Evolutionary conservation across 2,113 vertebrate species (phyloP).

Genomic region (Zeus faber): DNA sequence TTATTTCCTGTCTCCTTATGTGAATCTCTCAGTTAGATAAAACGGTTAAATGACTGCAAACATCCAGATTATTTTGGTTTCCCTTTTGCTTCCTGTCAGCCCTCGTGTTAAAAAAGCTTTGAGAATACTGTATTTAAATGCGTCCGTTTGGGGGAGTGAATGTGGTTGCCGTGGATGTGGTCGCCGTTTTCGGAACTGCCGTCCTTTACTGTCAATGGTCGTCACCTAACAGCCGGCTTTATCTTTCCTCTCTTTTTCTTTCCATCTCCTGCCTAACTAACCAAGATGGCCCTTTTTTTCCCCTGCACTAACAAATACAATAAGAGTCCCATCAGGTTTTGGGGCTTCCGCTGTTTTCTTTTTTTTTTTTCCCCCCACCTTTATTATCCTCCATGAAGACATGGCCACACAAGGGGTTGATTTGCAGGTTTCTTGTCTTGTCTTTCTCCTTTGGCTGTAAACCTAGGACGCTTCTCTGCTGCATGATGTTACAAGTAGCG

Average conservation of each 20-base stretch:
- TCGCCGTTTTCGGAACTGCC: slow-evolving; percentile 20
- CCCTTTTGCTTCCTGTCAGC: not conserved
- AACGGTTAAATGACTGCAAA: too few species aligned
- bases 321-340: slow-evolving; percentile 37
- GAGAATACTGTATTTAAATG: slow-evolving; percentile 15
- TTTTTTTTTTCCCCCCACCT: slow-evolving; percentile 10
- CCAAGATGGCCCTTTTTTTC: slow-evolving; percentile 21
- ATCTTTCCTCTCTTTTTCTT: slow-evolving; percentile 19
- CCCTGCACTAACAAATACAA: slow-evolving; percentile 41
- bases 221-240: slow-evolving; percentile 15
- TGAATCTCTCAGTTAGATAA: too few species aligned
- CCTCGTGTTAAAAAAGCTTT: slow-evolving; percentile 9
- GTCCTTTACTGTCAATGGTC: slow-evolving; percentile 21
- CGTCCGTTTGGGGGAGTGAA: not conserved
- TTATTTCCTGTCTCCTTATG: too few species aligned
- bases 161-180: slow-evolving; percentile 12
- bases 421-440: slow-evolving; percentile 44
- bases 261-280: slow-evolving; percentile 48
- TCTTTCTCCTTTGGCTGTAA: slow-evolving; percentile 37
- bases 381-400: slow-evolving; percentile 16
- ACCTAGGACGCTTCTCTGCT: not conserved
- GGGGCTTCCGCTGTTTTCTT: slow-evolving; percentile 23
- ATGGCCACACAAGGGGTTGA: slow-evolving; percentile 14
- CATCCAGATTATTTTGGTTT: too few species aligned
- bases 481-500: not conserved